Conservation (phyloP, 2,113 vertebrate genomes). For the Ophiodon elongatus region DNA sequence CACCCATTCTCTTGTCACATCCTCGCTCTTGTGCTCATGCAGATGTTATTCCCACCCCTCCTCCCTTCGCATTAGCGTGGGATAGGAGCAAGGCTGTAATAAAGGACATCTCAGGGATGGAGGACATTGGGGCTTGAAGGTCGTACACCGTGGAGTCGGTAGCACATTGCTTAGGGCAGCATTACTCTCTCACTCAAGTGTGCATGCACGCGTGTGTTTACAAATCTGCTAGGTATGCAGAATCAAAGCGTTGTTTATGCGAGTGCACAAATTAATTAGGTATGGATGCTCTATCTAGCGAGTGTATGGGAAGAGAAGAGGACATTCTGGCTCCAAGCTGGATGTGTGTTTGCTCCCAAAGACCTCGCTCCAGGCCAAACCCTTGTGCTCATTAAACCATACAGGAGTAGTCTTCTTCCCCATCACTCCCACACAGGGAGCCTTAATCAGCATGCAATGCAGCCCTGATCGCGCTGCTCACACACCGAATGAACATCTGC, state of each 20-base stretch:
- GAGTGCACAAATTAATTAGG: constrained; percentile 52
- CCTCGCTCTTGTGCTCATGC: constrained; percentile 36
- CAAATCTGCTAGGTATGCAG: constrained; percentile 61
- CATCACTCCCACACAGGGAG: constrained; percentile 30
- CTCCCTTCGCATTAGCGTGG: constrained; percentile 54
- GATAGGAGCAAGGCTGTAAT: constrained; percentile 54
- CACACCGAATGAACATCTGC: constrained; percentile 46
- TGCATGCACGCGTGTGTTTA: constrained; percentile 30
- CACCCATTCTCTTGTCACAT: constrained; percentile 33
- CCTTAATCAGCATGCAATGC: constrained; percentile 49
- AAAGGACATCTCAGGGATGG: constrained; percentile 68
- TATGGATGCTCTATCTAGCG: constrained; percentile 35
- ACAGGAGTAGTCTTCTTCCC: constrained; percentile 42
- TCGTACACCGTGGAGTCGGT: constrained; percentile 53
- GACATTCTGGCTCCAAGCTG: constrained; percentile 11
- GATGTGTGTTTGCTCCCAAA: constrained; percentile 49
- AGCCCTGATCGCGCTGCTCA: constrained; percentile 14
- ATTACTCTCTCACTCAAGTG: constrained; percentile 52
- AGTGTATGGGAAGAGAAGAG: constrained; percentile 37
- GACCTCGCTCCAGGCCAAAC: constrained; percentile 60
- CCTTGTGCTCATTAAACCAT: constrained; percentile 72
- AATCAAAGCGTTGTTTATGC: constrained; percentile 40
- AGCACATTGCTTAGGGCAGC: constrained; percentile 76
- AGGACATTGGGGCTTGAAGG: constrained; percentile 77
- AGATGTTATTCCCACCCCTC: constrained; percentile 60